Conservation (phyloP, 2,888 invertebrate genomes). For the Drosophila hawaiiensis region DNA sequence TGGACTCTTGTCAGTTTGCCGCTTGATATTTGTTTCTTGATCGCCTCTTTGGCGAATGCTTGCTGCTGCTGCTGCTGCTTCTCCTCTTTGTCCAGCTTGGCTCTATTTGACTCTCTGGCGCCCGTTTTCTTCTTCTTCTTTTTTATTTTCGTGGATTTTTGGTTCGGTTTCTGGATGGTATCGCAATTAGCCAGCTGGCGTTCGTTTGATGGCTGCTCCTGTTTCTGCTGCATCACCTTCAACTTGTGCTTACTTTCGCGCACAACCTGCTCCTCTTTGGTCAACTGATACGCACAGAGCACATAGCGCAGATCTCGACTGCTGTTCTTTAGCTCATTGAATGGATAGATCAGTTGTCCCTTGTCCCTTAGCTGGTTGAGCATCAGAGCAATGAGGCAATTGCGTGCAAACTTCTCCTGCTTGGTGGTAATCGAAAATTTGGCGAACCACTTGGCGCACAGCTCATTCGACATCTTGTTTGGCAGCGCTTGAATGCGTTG, state of each 20-base stretch:
- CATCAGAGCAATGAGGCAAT: conserved; percentile 23
- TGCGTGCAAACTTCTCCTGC: conserved; percentile 34
- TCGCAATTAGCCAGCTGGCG: background rate
- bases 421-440: conserved; percentile 10
- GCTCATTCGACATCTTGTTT: background rate
- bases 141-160: background rate
- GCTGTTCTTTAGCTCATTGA: conserved; percentile 6
- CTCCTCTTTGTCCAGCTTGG: background rate
- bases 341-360: conserved; percentile 11
- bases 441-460: conserved; percentile 29
- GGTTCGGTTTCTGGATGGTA: background rate
- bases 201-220: background rate
- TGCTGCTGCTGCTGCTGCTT: background rate
- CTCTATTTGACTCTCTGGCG: background rate
- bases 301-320: conserved; percentile 16
- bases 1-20: background rate
- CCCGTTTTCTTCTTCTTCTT: background rate
- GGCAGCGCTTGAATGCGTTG: background rate
- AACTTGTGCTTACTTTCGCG: background rate
- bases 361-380: conserved; percentile 8
- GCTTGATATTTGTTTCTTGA: background rate
- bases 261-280: background rate
- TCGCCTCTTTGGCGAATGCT: background rate
- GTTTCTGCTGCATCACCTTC: background rate
- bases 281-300: background rate